These are phyloP conservation scores for Bombus consobrinus DNA, from an alignment of 1,140 invertebrate species.

Conservation along the genomic window DNA sequence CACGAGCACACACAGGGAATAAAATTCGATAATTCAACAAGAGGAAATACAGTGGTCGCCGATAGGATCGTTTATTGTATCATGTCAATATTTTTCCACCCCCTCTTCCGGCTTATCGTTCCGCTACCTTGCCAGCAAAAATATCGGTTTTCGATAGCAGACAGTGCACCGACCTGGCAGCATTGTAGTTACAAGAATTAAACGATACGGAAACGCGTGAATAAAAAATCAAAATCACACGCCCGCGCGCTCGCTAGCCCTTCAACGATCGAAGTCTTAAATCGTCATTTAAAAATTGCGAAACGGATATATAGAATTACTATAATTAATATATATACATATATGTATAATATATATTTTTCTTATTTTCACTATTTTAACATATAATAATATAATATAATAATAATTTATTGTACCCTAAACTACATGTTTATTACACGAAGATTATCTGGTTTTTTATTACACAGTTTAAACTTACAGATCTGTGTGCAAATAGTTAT, in stretches of 20 bases:
- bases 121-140: constrained; percentile 17
- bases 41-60: constrained; percentile 1
- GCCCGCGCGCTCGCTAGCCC: background rate
- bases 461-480: too few relatives aligned
- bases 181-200: constrained; percentile 19
- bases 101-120: background rate
- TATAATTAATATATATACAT: too few relatives aligned
- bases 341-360: too few relatives aligned
- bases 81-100: constrained; percentile 39
- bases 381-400: too few relatives aligned
- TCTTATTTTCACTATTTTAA: background rate
- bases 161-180: constrained; percentile 13
- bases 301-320: too few relatives aligned
- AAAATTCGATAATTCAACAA: constrained; percentile 35
- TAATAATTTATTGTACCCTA: too few relatives aligned
- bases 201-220: constrained; percentile 6
- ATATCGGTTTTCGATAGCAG: constrained; percentile 50
- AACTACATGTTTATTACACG: too few relatives aligned
- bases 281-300: background rate
- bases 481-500: too few relatives aligned
- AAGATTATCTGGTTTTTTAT: too few relatives aligned
- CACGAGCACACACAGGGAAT: background rate
- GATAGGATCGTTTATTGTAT: constrained; percentile 37
- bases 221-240: background rate
- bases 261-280: background rate